Conservation (phyloP, 2,113 vertebrate species). For the Lathamus discolor region DNA sequence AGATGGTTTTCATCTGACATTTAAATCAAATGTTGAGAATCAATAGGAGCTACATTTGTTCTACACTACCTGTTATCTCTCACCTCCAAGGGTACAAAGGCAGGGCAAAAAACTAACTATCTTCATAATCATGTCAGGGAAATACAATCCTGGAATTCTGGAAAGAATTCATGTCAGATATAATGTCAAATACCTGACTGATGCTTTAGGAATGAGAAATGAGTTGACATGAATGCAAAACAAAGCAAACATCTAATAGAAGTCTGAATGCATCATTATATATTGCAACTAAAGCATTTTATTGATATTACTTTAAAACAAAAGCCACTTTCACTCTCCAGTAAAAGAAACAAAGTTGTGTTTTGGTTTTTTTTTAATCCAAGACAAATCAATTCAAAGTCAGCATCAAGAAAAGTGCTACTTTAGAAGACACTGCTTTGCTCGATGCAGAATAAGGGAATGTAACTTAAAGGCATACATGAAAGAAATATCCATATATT, state of each 20-base stretch:
- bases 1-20: too few relatives aligned
- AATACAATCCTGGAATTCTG: not conserved
- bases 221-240: not conserved
- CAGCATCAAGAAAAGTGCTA: not conserved
- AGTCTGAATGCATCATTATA: not conserved
- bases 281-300: not conserved
- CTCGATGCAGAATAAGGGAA: not conserved
- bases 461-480: not conserved
- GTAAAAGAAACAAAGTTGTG: not conserved
- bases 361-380: not conserved
- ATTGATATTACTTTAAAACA: not conserved
- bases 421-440: not conserved
- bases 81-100: not conserved
- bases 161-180: not conserved
- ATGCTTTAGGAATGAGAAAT: not conserved
- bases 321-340: not conserved
- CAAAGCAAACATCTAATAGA: not conserved
- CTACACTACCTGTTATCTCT: not conserved
- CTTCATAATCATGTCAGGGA: not conserved
- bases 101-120: not conserved
- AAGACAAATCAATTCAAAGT: not conserved
- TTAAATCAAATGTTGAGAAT: not conserved
- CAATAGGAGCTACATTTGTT: not conserved
- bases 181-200: not conserved
- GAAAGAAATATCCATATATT: not conserved